Evolutionary conservation across 1,140 invertebrate species (phyloP).

Genomic region (Nixonia krombeini): DNA sequence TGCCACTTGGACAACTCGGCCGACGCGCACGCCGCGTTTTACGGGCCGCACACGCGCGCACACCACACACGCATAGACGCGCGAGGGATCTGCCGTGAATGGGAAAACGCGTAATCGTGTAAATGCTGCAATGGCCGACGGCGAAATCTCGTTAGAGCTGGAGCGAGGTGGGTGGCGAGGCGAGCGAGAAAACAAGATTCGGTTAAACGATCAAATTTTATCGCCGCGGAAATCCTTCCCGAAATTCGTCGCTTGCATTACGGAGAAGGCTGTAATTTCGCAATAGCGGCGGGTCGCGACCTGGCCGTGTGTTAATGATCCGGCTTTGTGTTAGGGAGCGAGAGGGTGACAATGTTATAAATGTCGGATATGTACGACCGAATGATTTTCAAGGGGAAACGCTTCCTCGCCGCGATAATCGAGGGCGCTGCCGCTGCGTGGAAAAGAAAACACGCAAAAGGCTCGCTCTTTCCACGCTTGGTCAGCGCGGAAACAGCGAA

Average conservation of each 20-base stretch:
- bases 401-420: neutral
- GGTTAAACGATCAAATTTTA: constrained; percentile 66
- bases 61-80: constrained; percentile 37
- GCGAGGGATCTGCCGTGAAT: constrained; percentile 44
- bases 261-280: constrained; percentile 27
- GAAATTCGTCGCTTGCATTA: constrained; percentile 28
- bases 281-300: constrained; percentile 19
- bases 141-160: constrained; percentile 53
- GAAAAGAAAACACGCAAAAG: neutral
- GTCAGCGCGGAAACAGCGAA: constrained; percentile 17
- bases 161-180: neutral
- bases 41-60: neutral
- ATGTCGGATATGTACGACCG: neutral
- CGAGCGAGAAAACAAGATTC: constrained; percentile 63
- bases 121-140: constrained; percentile 65
- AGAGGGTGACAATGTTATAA: constrained; percentile 24
- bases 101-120: constrained; percentile 64
- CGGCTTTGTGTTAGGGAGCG: neutral
- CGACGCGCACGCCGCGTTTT: too few species aligned
- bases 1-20: neutral
- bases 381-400: constrained; percentile 4
- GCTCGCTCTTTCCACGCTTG: constrained; percentile 12
- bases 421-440: neutral
- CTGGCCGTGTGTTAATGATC: constrained; percentile 15
- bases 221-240: constrained; percentile 46